Evolutionary conservation across 2,797 vertebrate genomes (phyloP).

Genomic region (Malacoctenus gilli): DNA sequence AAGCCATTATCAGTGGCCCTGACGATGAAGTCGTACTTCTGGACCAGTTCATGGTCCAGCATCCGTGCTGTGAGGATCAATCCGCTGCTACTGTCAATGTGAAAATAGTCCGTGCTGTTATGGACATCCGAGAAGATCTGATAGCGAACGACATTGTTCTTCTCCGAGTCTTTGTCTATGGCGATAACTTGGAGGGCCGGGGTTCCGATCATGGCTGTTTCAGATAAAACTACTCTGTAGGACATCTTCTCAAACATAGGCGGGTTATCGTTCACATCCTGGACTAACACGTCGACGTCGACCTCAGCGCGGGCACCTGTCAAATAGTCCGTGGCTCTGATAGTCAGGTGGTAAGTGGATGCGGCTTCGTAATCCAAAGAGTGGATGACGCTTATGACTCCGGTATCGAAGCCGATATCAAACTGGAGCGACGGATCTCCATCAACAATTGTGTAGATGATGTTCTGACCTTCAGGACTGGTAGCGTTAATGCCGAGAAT

Average conservation of each 20-base stretch:
- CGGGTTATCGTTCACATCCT: slow-evolving; percentile 93
- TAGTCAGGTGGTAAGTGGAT: slow-evolving; percentile 86
- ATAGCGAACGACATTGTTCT: slow-evolving; percentile 90
- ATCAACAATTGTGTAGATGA: slow-evolving; percentile 96
- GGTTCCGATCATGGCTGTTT: slow-evolving; percentile 95
- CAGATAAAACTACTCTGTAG: slow-evolving; percentile 90
- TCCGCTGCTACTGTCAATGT: slow-evolving; percentile 95
- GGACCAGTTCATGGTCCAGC: slow-evolving; percentile 91
- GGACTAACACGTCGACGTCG: slow-evolving; percentile 88
- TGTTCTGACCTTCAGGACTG: slow-evolving; percentile 94
- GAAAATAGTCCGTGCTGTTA: slow-evolving; percentile 96
- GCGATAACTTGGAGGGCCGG: slow-evolving; percentile 92
- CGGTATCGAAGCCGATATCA: slow-evolving; percentile 96
- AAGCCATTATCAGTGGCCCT: slow-evolving; percentile 94
- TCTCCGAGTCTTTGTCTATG: slow-evolving; percentile 90
- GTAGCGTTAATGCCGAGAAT: slow-evolving; percentile 94
- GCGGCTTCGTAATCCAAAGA: slow-evolving; percentile 90
- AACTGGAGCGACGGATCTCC: slow-evolving; percentile 92
- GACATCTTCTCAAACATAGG: slow-evolving; percentile 88
- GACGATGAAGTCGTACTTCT: slow-evolving; percentile 88
- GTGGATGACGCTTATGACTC: slow-evolving; percentile 91
- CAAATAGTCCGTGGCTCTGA: slow-evolving; percentile 93
- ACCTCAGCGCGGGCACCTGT: slow-evolving; percentile 95
- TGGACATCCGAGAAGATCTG: slow-evolving; percentile 92
- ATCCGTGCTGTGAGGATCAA: slow-evolving; percentile 94